phyloP scores from a whole-genome alignment of 2,888 invertebrate genomes.

The Galeruca laticollis region DNA sequence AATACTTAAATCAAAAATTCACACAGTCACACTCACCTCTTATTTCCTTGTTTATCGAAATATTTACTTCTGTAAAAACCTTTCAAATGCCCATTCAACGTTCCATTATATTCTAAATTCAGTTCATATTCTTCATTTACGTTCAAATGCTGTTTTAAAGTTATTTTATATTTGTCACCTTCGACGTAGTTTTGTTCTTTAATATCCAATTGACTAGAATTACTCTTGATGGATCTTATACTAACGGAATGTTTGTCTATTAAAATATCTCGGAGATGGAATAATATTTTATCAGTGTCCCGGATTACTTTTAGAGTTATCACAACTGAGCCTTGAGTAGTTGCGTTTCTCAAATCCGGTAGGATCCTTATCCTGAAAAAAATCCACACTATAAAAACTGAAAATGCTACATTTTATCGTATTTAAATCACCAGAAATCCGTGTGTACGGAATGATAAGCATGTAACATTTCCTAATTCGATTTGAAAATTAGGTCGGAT shows the following conservation, averaged over 20 bases:
- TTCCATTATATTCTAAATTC: conserved; percentile 69
- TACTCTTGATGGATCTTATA: conserved; percentile 50
- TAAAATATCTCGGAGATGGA: conserved; percentile 66
- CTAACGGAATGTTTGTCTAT: conserved; percentile 62
- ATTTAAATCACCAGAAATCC: too few relatives aligned
- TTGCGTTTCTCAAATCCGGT: conserved; percentile 66
- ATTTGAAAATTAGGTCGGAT: background rate
- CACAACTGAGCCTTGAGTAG: conserved; percentile 65
- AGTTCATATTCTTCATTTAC: conserved; percentile 65
- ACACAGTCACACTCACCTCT: too few relatives aligned
- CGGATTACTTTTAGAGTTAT: conserved; percentile 64
- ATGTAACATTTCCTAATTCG: background rate
- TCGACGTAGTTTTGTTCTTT: conserved; percentile 57
- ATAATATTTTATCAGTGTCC: conserved; percentile 65
- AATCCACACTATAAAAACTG: too few relatives aligned
- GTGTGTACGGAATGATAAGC: too few relatives aligned
- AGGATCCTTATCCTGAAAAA: conserved; percentile 60
- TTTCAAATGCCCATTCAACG: conserved; percentile 70
- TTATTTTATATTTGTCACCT: conserved; percentile 63
- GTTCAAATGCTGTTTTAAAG: conserved; percentile 61
- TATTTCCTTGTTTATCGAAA: conserved; percentile 51
- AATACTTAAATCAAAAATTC: too few relatives aligned
- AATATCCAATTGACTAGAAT: conserved; percentile 60
- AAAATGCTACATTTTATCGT: too few relatives aligned
- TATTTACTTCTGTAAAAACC: conserved; percentile 73